Base-by-base conservation (phyloP, 2,888 invertebrate genomes). In the Automeris io region DNA sequence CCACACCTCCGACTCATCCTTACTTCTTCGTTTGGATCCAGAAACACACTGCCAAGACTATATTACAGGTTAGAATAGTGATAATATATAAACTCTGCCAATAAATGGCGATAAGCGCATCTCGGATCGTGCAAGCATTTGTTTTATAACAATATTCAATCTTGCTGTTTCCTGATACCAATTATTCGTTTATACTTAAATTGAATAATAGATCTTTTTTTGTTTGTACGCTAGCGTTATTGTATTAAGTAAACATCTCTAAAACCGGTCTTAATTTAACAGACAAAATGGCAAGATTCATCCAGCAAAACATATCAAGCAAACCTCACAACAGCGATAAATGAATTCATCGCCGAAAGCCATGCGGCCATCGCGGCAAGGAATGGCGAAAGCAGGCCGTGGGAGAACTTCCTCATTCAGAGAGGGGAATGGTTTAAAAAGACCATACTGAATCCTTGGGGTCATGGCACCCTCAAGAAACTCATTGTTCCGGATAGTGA, bases 351-450 rank as follows among this genome's bases (percentile, higher is more conserved):
- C 63, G 45, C 62, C 43, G 66, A 80, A 62, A 62, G 79, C 71
- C 55, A 63, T 40, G 49, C 71, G 47, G 67, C 82, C 43, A 49
- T 67, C 47, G 50, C 66, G 49, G 51, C 61, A 57, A 59, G 72
- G 54, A 54, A 78, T 72, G 79, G 88, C 69, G 42, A 29, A 33
- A 43, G 42, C 1, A 65, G 56, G 1, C 43, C 43, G 0, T 83
- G 80, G 82, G 77, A 77, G 63, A 33, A 12, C 1, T 66, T 68
- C 63, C 67, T 90, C 54, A 77, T 88, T 57, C 79, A 85, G 51
- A 78, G 88, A 42, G 90, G 88, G 39, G 76, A 85, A 58, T 90
- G 90, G 90, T 89, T 88, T 61, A 83, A 79, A 55, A 65, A 62
- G 32, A 73, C 82, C 39, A 71, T 88, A 45, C 66, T 70, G 33